These are phyloP conservation scores for Ivindomyrus marchei DNA, from an alignment of 2,113 vertebrate genomes.

Conservation along the genomic window DNA sequence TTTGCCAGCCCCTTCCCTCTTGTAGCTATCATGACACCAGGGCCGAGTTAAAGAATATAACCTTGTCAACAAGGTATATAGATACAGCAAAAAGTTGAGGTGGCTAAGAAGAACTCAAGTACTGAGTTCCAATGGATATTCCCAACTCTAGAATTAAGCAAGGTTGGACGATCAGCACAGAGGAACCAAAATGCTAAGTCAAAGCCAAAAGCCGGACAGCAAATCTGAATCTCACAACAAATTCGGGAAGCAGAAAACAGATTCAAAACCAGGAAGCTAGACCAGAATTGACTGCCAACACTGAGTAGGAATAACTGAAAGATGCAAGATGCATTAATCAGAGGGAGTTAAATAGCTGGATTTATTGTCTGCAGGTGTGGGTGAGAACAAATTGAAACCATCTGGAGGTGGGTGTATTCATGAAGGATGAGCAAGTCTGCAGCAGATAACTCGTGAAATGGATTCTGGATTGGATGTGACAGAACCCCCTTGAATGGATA, in stretches of 20 bases:
- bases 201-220: background rate
- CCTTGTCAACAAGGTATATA: background rate
- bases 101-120: background rate
- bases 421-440: background rate
- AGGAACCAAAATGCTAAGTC: background rate
- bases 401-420: background rate
- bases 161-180: background rate
- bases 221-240: background rate
- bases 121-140: background rate
- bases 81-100: background rate
- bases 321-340: background rate
- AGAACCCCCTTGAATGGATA: background rate
- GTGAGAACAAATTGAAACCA: background rate
- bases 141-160: background rate
- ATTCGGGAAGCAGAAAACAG: background rate
- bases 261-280: background rate
- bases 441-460: background rate
- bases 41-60: background rate
- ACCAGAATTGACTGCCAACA: background rate
- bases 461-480: background rate
- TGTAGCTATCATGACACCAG: background rate
- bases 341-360: background rate
- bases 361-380: background rate
- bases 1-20: background rate
- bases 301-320: background rate